phyloP scores from a whole-genome alignment of 2,888 invertebrate species.

The Leucoptera coffeella region DNA sequence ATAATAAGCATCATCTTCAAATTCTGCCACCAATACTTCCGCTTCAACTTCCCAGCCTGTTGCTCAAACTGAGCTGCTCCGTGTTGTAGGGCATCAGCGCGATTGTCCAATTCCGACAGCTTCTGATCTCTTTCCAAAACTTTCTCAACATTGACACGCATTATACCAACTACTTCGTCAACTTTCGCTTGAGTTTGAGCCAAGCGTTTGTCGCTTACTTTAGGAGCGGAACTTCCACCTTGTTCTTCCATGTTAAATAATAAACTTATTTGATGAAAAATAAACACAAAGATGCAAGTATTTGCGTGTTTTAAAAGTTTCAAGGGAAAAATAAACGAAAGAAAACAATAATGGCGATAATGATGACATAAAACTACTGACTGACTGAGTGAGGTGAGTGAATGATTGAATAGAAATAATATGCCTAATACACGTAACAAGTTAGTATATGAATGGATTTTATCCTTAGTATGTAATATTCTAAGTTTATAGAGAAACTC shows the following conservation, averaged over 20 bases:
- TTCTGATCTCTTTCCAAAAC: constrained; percentile 94
- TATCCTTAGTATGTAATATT: too few relatives aligned
- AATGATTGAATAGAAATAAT: too few relatives aligned
- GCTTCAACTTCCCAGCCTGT: constrained; percentile 91
- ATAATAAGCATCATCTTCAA: constrained; percentile 94
- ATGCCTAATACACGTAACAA: too few relatives aligned
- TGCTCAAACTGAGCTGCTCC: constrained; percentile 96
- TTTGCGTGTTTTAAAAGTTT: too few relatives aligned
- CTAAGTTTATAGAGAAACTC: too few relatives aligned
- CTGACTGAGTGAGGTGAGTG: neutral
- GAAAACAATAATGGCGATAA: neutral
- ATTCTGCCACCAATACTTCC: constrained; percentile 97
- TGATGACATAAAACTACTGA: neutral
- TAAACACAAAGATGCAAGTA: neutral
- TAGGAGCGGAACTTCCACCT: constrained; percentile 39
- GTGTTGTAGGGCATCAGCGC: constrained; percentile 91
- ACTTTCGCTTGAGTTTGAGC: constrained; percentile 50
- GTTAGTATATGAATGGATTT: too few relatives aligned
- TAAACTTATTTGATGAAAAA: neutral
- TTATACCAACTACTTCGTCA: constrained; percentile 80
- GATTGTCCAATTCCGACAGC: constrained; percentile 88
- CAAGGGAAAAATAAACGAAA: too few relatives aligned
- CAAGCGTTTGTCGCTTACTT: constrained; percentile 44
- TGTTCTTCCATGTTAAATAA: constrained; percentile 37
- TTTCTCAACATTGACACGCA: constrained; percentile 95